phyloP scores from a whole-genome alignment of 2,888 invertebrate species.

The Eupithecia subumbrata region DNA sequence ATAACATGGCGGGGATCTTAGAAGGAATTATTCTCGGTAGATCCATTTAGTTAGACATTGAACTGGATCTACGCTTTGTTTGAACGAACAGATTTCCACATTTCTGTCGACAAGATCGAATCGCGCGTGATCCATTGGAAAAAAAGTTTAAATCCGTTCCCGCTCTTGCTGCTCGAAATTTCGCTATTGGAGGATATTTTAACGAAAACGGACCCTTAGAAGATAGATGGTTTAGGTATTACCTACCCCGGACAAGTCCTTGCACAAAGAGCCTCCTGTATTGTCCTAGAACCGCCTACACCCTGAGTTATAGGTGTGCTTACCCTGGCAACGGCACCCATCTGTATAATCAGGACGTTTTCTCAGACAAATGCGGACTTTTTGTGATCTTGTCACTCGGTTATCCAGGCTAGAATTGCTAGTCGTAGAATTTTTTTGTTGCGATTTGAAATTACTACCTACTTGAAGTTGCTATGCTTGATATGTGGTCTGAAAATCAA shows the following conservation, averaged over 20 bases:
- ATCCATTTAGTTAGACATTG: background rate
- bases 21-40: background rate
- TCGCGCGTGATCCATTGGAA: background rate
- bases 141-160: background rate
- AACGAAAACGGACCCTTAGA: background rate
- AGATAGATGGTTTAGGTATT: background rate
- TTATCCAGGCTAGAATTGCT: conserved; percentile 1
- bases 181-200: background rate
- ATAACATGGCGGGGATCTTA: background rate
- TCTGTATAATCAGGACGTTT: conserved; percentile 39
- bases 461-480: background rate
- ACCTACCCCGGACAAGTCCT: background rate
- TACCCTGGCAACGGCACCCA: conserved; percentile 22
- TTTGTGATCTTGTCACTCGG: conserved; percentile 14
- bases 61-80: background rate
- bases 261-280: background rate
- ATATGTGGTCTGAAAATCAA: background rate
- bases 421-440: background rate
- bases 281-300: background rate
- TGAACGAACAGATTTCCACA: too few species aligned
- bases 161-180: background rate
- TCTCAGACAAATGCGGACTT: conserved; percentile 34
- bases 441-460: background rate
- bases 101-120: background rate
- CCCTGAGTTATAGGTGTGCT: conserved; percentile 34